Base-by-base conservation (phyloP, 1,140 invertebrate species). In the Oncopeltus fasciatus region DNA sequence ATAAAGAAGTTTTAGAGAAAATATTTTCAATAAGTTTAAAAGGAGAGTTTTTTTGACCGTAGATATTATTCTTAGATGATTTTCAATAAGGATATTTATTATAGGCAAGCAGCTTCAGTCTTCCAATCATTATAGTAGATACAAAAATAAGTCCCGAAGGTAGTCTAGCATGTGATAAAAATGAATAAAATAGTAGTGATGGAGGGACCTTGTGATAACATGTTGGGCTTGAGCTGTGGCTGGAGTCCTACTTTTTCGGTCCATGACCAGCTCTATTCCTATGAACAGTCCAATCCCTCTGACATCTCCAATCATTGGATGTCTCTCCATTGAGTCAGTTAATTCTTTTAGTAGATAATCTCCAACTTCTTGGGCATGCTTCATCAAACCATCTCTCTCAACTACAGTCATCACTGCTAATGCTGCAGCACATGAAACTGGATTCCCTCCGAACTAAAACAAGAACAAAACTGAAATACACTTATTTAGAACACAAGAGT, bases 401-500 rank as follows among this genome's bases (percentile, higher is more conserved):
- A 99, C 90, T 0, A 93, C 86, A 69, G 96, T 89, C 71, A 99
- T 83, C 4, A 99, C 95, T 11, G 94, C 92, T 72, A 92, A 88
- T 2, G 92, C 93, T 65, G 97, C 86, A 0, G 95, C 92, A 73
- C 94, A 97, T 0, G 94, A 95, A 0, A 98, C 95, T 44, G 95
- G 94, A 78, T 99, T 99, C 2, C 95, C 96, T 3, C 95, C 95
- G 72, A 94, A 98, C 89, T 94, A 73, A 26, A 80, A 68, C 60
- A 18, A 60, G 44, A 20, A 18, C 16, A 49, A n/a, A n/a, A n/a
- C n/a, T n/a, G n/a, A n/a, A n/a, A n/a, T n/a, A n/a, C n/a, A n/a
- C n/a, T n/a, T n/a, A n/a, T n/a, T n/a, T n/a, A n/a, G n/a, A n/a
- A n/a, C n/a, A n/a, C n/a, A n/a, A n/a, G n/a, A n/a, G n/a, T n/a